Conservation (phyloP, 2,113 vertebrate genomes). For the Alligator mississippiensis region DNA sequence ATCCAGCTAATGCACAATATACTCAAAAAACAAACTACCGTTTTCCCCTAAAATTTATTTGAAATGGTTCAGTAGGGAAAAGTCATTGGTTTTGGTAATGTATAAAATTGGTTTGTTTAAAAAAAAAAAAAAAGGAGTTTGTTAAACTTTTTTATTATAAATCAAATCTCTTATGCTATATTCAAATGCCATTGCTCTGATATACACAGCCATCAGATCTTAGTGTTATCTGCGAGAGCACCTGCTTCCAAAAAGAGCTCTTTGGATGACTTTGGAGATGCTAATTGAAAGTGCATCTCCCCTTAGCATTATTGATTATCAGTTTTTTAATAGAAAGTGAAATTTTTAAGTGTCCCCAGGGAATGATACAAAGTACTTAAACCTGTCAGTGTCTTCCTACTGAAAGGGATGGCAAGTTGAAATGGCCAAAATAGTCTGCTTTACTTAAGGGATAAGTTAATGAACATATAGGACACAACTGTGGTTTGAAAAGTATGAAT, state of each 20-base stretch:
- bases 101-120: background rate
- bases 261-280: slow-evolving; percentile 4
- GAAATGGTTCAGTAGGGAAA: background rate
- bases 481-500: background rate
- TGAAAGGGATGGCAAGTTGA: background rate
- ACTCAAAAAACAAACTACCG: background rate
- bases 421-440: background rate
- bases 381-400: background rate
- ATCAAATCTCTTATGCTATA: background rate
- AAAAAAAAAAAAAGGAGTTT: background rate
- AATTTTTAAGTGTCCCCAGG: slow-evolving; percentile 31
- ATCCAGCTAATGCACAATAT: background rate
- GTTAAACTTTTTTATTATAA: background rate
- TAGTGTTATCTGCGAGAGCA: background rate
- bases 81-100: background rate
- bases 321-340: slow-evolving; percentile 24
- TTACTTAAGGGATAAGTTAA: background rate
- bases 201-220: background rate
- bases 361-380: slow-evolving; percentile 5
- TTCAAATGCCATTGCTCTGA: background rate
- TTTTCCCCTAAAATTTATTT: background rate
- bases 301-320: slow-evolving; percentile 34
- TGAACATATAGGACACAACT: background rate
- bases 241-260: slow-evolving; percentile 23
- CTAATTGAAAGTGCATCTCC: slow-evolving; percentile 11